These are phyloP conservation scores for Lordiphosa collinella DNA, from an alignment of 1,140 invertebrate genomes.

Conservation along the genomic window DNA sequence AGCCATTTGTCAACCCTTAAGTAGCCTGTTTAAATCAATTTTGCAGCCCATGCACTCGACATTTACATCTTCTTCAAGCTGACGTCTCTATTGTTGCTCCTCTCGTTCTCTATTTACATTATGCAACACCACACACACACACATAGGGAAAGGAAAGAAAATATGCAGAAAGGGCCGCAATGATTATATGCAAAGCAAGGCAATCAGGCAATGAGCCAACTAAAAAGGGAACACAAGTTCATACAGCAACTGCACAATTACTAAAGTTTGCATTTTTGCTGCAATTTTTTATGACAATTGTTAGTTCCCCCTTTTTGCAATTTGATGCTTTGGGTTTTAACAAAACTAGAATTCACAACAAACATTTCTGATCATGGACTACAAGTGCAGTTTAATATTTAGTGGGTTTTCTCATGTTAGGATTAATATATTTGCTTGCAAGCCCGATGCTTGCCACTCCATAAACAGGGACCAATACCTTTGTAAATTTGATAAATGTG, in stretches of 20 bases:
- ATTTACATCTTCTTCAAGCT: slow-evolving; percentile 47
- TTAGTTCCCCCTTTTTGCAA: too few relatives aligned
- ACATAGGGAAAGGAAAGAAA: slow-evolving; percentile 7
- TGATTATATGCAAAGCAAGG: slow-evolving; percentile 35
- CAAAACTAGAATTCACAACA: too few relatives aligned
- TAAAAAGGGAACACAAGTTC: slow-evolving; percentile 1
- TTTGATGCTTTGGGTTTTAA: too few relatives aligned
- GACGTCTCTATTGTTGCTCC: slow-evolving; percentile 39
- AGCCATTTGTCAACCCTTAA: slow-evolving; percentile 26
- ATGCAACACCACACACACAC: slow-evolving; percentile 42
- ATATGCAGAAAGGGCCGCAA: slow-evolving; percentile 23
- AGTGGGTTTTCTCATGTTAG: too few relatives aligned
- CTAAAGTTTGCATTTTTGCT: too few relatives aligned
- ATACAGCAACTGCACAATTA: not conserved
- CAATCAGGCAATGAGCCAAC: slow-evolving; percentile 20
- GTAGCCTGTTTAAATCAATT: slow-evolving; percentile 46
- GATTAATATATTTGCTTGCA: too few relatives aligned
- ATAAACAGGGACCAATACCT: too few relatives aligned
- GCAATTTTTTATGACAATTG: too few relatives aligned
- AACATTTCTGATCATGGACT: too few relatives aligned
- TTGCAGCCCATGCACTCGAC: slow-evolving; percentile 26
- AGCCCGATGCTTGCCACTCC: too few relatives aligned
- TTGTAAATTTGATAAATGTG: too few relatives aligned
- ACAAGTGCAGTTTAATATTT: too few relatives aligned
- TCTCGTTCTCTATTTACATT: slow-evolving; percentile 36